Evolutionary conservation across 2,797 vertebrate species (phyloP).

Genomic region (Sebastes cheni): DNA sequence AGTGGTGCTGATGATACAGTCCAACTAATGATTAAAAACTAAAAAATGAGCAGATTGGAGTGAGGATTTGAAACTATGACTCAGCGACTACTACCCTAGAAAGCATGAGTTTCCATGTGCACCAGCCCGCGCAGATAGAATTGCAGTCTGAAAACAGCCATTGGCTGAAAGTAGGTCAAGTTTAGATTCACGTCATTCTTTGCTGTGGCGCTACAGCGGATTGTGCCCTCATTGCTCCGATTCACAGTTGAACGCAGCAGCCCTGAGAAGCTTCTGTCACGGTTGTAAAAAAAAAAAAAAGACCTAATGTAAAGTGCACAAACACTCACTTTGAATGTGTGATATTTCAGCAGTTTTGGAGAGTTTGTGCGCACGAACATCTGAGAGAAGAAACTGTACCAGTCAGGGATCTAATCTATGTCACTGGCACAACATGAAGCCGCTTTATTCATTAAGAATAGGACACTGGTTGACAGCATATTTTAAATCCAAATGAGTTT

Average conservation of each 20-base stretch:
- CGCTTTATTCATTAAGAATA: not conserved
- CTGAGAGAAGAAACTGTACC: not conserved
- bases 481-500: not conserved
- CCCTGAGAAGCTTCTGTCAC: not conserved
- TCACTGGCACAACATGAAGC: not conserved
- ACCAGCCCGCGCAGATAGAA: slow-evolving; percentile 38
- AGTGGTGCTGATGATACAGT: not conserved
- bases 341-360: not conserved
- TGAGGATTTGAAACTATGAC: slow-evolving; percentile 42
- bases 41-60: slow-evolving; percentile 1
- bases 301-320: not conserved
- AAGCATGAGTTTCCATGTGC: slow-evolving; percentile 77
- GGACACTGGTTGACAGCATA: not conserved
- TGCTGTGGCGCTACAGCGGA: not conserved
- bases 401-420: not conserved
- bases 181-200: slow-evolving; percentile 62
- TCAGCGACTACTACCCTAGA: slow-evolving; percentile 53
- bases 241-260: not conserved
- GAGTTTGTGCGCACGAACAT: not conserved
- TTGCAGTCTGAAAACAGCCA: slow-evolving; percentile 60
- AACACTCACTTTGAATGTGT: not conserved
- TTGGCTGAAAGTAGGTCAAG: slow-evolving; percentile 85
- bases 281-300: not conserved
- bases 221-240: not conserved
- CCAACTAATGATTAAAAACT: not conserved